phyloP scores from a whole-genome alignment of 2,113 vertebrate species.

The Sceloporus undulatus region DNA sequence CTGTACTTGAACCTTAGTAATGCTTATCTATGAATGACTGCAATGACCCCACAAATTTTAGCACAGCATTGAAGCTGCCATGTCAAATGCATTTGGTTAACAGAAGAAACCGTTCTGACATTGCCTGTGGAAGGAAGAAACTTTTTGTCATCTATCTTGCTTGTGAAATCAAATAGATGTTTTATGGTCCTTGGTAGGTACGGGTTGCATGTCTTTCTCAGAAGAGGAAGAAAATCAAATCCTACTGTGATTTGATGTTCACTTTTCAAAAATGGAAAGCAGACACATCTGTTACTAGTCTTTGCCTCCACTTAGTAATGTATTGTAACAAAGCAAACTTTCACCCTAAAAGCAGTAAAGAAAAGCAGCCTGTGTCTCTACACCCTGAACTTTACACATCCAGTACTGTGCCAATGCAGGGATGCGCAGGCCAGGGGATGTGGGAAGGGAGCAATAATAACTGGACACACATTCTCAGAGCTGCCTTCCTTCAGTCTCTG shows the following conservation, averaged over 20 bases:
- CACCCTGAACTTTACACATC: not conserved
- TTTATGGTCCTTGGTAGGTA: slow-evolving; percentile 57
- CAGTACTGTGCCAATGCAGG: not conserved
- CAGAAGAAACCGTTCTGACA: slow-evolving; percentile 66
- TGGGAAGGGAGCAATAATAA: not conserved
- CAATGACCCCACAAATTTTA: slow-evolving; percentile 50
- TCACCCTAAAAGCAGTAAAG: not conserved
- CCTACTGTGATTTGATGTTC: not conserved
- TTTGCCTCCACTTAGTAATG: slow-evolving; percentile 24
- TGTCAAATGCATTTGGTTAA: slow-evolving; percentile 53
- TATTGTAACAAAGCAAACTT: slow-evolving; percentile 57
- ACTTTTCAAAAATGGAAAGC: slow-evolving; percentile 11
- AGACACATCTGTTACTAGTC: not conserved
- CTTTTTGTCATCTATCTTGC: slow-evolving; percentile 47
- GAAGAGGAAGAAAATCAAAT: slow-evolving; percentile 41
- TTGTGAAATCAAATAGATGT: slow-evolving; percentile 68
- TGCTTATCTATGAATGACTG: slow-evolving; percentile 45
- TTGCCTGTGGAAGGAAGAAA: slow-evolving; percentile 46
- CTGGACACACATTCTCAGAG: not conserved
- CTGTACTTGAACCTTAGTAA: slow-evolving; percentile 48
- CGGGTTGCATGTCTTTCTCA: slow-evolving; percentile 51
- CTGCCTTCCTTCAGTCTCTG: not conserved
- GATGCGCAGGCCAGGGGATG: not conserved
- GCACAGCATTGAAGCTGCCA: slow-evolving; percentile 47
- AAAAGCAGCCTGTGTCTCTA: not conserved